Conservation (phyloP, 2,888 invertebrate species). For the Aproaerema taeniolella region DNA sequence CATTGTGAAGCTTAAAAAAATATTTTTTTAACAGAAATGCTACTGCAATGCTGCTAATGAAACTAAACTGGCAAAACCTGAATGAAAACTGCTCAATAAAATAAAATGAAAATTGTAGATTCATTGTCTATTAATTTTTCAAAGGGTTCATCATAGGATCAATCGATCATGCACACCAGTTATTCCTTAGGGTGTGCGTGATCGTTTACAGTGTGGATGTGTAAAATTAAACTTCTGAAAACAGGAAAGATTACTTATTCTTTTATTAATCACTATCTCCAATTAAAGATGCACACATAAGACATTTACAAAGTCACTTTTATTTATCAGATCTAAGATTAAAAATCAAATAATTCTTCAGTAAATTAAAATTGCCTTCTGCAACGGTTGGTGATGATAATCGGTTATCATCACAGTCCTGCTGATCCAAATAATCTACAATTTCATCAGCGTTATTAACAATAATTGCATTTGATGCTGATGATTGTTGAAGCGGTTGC, state of each 20-base stretch:
- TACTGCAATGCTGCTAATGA: too few species aligned
- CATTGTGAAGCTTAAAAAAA: too few species aligned
- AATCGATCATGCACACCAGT: background rate
- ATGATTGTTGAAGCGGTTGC: background rate
- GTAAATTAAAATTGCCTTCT: background rate
- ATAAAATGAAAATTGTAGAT: too few species aligned
- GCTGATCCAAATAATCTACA: background rate
- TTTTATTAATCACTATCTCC: background rate
- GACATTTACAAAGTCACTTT: background rate
- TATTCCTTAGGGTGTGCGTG: background rate
- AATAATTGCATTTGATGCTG: background rate
- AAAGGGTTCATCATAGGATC: too few species aligned
- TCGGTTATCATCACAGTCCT: background rate
- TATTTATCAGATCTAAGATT: background rate
- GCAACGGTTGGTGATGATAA: background rate
- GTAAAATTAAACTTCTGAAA: constrained; percentile 1
- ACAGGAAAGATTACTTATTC: background rate
- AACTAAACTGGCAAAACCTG: too few species aligned
- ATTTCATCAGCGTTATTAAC: background rate
- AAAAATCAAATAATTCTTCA: background rate
- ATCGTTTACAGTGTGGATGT: background rate
- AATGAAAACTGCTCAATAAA: too few species aligned
- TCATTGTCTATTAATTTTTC: too few species aligned
- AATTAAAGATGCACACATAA: background rate
- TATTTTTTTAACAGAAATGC: too few species aligned